Conservation (phyloP, 2,888 invertebrate genomes). For the Drosophila merina region DNA sequence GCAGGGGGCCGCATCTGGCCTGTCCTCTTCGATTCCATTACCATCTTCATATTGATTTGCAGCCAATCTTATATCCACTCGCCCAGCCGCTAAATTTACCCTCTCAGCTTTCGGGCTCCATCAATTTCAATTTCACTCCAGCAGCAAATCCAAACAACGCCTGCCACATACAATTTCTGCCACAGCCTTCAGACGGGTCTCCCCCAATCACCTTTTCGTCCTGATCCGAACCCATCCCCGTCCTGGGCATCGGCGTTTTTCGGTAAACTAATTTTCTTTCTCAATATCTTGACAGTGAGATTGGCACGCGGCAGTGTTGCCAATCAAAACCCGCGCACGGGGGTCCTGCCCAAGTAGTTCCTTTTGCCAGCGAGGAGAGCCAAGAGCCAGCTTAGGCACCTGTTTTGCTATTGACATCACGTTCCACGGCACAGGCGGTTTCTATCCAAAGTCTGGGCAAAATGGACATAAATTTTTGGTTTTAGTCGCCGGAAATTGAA, state of each 20-base stretch:
- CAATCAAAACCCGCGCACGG: constrained; percentile 64
- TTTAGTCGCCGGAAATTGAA: constrained; percentile 74
- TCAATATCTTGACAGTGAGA: constrained; percentile 82
- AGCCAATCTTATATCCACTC: constrained; percentile 37
- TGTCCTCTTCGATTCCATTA: background rate
- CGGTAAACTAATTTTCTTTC: constrained; percentile 83
- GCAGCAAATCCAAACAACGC: constrained; percentile 63
- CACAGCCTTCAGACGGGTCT: constrained; percentile 63
- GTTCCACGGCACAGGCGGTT: constrained; percentile 53
- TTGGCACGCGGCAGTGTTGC: constrained; percentile 77
- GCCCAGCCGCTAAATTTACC: constrained; percentile 15
- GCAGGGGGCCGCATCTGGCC: constrained; percentile 25
- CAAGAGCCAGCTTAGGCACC: constrained; percentile 55
- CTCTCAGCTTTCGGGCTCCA: constrained; percentile 68
- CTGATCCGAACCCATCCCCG: background rate
- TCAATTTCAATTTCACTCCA: constrained; percentile 83
- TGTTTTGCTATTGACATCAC: constrained; percentile 75
- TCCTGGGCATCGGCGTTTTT: constrained; percentile 55
- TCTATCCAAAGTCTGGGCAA: constrained; percentile 26
- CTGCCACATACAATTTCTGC: constrained; percentile 73
- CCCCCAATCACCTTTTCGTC: constrained; percentile 5
- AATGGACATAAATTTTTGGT: constrained; percentile 68
- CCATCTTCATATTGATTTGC: constrained; percentile 44
- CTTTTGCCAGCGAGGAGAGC: constrained; percentile 39
- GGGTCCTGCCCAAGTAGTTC: constrained; percentile 12